Conservation (phyloP, 2,888 invertebrate species). For the Pasiphila rectangulata region DNA sequence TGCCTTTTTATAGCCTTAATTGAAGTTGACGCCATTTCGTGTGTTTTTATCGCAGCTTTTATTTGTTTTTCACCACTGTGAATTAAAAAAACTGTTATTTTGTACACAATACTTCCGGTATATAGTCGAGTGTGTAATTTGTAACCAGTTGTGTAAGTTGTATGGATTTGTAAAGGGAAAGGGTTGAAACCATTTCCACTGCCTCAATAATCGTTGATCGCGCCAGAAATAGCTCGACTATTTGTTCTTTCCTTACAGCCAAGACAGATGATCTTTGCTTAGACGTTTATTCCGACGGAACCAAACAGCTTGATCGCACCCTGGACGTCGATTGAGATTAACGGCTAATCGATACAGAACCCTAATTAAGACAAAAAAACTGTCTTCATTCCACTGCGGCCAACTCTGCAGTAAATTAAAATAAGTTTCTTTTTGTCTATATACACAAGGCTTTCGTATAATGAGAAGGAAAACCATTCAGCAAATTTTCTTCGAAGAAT, state of each 20-base stretch:
- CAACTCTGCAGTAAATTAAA: slow-evolving; percentile 28
- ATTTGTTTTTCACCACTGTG: slow-evolving; percentile 42
- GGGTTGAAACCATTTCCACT: background rate
- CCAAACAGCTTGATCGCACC: slow-evolving; percentile 56
- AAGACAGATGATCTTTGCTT: slow-evolving; percentile 49
- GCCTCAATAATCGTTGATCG: slow-evolving; percentile 7
- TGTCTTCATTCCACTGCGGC: slow-evolving; percentile 28
- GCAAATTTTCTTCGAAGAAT: too few species aligned
- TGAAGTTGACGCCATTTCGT: slow-evolving; percentile 59
- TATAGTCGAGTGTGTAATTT: slow-evolving; percentile 25
- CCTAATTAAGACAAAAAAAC: slow-evolving; percentile 54
- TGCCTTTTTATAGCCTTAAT: slow-evolving; percentile 59
- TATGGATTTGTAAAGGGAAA: too few species aligned
- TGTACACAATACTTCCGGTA: slow-evolving; percentile 31
- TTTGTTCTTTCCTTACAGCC: slow-evolving; percentile 31
- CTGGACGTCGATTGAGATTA: slow-evolving; percentile 63
- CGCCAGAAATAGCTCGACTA: slow-evolving; percentile 13
- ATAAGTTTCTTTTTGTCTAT: slow-evolving; percentile 14
- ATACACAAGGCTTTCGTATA: too few species aligned
- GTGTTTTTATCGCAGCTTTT: slow-evolving; percentile 44
- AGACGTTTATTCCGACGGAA: slow-evolving; percentile 52
- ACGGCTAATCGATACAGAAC: slow-evolving; percentile 55
- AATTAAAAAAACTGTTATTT: slow-evolving; percentile 39
- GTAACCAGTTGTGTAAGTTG: too few species aligned
- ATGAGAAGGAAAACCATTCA: too few species aligned